Evolutionary conservation across 2,888 invertebrate species (phyloP).

Genomic region (Lypha dubia): DNA sequence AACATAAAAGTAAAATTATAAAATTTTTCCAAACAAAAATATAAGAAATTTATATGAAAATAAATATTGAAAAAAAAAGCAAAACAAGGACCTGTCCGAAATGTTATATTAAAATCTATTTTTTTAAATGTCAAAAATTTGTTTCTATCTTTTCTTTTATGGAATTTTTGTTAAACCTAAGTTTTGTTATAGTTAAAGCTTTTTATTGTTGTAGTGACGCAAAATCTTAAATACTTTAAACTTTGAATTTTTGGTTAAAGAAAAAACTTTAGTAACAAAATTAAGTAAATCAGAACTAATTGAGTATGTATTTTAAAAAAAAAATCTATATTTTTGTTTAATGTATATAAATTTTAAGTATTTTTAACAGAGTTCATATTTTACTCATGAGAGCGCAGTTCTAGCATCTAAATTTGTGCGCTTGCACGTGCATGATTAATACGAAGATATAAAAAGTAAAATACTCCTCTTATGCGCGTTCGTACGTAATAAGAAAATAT

Average conservation of each 20-base stretch:
- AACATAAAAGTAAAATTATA: conserved; percentile 49
- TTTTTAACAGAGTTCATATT: too few species aligned
- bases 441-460: too few species aligned
- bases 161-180: conserved; percentile 24
- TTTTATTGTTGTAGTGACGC: conserved; percentile 3
- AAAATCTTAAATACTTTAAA: background rate
- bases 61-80: conserved; percentile 49
- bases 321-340: too few species aligned
- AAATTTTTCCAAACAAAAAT: conserved; percentile 59
- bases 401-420: too few species aligned
- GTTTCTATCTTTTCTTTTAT: conserved; percentile 20
- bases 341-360: too few species aligned
- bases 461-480: too few species aligned
- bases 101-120: conserved; percentile 40
- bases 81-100: conserved; percentile 41
- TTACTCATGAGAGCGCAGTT: too few species aligned
- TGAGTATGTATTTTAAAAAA: too few species aligned
- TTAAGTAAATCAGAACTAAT: background rate
- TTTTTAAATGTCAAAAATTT: conserved; percentile 15
- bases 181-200: conserved; percentile 24
- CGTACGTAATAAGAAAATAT: too few species aligned
- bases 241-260: background rate
- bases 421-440: too few species aligned
- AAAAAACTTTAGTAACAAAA: background rate
- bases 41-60: conserved; percentile 49